Conservation (phyloP, 2,797 vertebrate species). For the Crossoptilon crossoptilon region DNA sequence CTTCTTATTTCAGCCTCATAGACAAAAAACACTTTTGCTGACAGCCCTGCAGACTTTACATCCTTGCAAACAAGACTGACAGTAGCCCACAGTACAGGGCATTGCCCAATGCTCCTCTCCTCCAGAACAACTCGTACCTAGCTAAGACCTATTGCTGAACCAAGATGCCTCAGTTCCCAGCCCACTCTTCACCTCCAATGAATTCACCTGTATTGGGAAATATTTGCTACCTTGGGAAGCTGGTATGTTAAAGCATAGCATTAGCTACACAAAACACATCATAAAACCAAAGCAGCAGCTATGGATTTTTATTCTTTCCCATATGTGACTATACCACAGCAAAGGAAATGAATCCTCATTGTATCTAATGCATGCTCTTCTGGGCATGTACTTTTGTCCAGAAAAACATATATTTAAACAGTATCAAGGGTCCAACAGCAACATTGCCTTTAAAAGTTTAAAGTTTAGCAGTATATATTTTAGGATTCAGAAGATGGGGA, state of each 20-base stretch:
- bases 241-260: background rate
- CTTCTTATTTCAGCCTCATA: background rate
- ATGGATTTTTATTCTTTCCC: background rate
- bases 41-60: background rate
- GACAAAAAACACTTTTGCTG: background rate
- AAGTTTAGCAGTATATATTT: slow-evolving; percentile 56
- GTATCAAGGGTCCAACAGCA: slow-evolving; percentile 1
- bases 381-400: background rate
- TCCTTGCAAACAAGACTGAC: background rate
- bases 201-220: background rate
- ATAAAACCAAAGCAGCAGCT: background rate
- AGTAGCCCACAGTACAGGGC: background rate
- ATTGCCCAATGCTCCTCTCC: background rate
- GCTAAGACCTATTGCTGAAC: background rate
- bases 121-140: background rate
- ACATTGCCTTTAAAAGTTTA: slow-evolving; percentile 29
- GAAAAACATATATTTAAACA: slow-evolving; percentile 53
- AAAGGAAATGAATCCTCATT: slow-evolving; percentile 12
- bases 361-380: background rate
- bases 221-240: background rate
- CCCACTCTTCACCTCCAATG: background rate
- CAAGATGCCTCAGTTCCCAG: background rate
- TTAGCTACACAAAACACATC: background rate
- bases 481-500: slow-evolving; percentile 54
- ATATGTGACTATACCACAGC: background rate